Evolutionary conservation across 2,888 invertebrate species (phyloP).

Genomic region (Schizotus pectinicornis): DNA sequence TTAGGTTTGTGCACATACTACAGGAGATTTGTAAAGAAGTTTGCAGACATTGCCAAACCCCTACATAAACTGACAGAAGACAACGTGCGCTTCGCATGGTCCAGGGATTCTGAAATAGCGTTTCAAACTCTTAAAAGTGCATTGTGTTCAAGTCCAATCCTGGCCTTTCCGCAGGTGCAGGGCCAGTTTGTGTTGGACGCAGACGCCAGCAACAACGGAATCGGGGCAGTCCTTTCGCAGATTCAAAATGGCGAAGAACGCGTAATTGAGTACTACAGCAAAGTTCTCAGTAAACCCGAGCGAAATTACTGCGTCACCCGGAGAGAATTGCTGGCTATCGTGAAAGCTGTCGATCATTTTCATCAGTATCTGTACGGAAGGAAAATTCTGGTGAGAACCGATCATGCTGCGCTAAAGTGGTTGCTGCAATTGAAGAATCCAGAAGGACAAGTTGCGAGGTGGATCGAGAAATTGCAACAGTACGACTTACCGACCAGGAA

Average conservation of each 20-base stretch:
- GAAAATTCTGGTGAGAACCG: constrained; percentile 42
- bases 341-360: constrained; percentile 36
- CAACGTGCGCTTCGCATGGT: constrained; percentile 7
- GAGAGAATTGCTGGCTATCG: constrained; percentile 19
- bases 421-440: constrained; percentile 45
- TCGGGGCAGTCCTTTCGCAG: constrained; percentile 25
- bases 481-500: constrained; percentile 33
- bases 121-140: constrained; percentile 11
- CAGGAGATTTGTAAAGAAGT: constrained; percentile 26
- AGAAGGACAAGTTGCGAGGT: constrained; percentile 47
- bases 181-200: constrained; percentile 54
- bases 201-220: constrained; percentile 22
- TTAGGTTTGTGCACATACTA: constrained; percentile 31
- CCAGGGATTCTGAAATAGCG: constrained; percentile 2
- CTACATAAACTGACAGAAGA: constrained; percentile 18
- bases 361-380: constrained; percentile 44
- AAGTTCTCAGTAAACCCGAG: constrained; percentile 28
- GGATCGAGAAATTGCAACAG: constrained; percentile 42
- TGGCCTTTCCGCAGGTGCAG: constrained; percentile 60
- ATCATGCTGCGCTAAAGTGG: constrained; percentile 47
- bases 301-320: constrained; percentile 40
- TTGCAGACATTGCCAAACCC: constrained; percentile 30
- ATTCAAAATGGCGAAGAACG: constrained; percentile 22
- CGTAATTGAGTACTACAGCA: constrained; percentile 39
- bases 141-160: constrained; percentile 50